These are phyloP conservation scores for Rachycentron canadum DNA, from an alignment of 2,797 vertebrate species.

Conservation along the genomic window DNA sequence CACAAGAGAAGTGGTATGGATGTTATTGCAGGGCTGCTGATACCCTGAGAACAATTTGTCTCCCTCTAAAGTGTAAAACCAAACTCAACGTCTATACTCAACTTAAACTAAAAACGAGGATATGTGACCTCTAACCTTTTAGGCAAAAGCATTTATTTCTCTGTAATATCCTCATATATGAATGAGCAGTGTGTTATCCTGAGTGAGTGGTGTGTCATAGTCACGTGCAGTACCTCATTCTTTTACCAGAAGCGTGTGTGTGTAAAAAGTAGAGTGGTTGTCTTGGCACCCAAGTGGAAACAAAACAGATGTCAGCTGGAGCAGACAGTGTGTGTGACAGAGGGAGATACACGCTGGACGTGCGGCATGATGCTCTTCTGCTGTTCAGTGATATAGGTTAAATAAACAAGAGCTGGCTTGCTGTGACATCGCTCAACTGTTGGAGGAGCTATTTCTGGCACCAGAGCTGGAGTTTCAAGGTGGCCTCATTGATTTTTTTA, in stretches of 20 bases:
- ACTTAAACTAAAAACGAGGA: conserved; percentile 17
- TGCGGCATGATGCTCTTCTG: conserved; percentile 76
- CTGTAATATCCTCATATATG: conserved; percentile 31
- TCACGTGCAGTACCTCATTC: conserved; percentile 52
- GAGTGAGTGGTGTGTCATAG: conserved; percentile 29
- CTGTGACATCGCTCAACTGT: conserved; percentile 63
- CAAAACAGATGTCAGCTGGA: conserved; percentile 77
- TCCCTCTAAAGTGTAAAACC: conserved; percentile 42
- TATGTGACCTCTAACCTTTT: conserved; percentile 32
- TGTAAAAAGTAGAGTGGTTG: conserved; percentile 42
- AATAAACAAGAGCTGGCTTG: conserved; percentile 70
- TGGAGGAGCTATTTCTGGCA: conserved; percentile 58
- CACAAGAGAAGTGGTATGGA: conserved; percentile 20
- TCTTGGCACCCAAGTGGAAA: conserved; percentile 65
- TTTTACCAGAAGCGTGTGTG: conserved; percentile 48
- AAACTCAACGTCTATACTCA: conserved; percentile 41
- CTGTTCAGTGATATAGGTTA: conserved; percentile 74
- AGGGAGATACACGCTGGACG: conserved; percentile 67
- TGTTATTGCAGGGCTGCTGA: conserved; percentile 35
- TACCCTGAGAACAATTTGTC: conserved; percentile 48
- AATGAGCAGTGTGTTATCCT: conserved; percentile 32
- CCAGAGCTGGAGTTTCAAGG: conserved; percentile 47
- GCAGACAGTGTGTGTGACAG: conserved; percentile 66
- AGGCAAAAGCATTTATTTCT: conserved; percentile 43
- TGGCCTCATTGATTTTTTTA: conserved; percentile 61